Conservation (phyloP, 2,888 invertebrate species). For the Nomada fucata region DNA sequence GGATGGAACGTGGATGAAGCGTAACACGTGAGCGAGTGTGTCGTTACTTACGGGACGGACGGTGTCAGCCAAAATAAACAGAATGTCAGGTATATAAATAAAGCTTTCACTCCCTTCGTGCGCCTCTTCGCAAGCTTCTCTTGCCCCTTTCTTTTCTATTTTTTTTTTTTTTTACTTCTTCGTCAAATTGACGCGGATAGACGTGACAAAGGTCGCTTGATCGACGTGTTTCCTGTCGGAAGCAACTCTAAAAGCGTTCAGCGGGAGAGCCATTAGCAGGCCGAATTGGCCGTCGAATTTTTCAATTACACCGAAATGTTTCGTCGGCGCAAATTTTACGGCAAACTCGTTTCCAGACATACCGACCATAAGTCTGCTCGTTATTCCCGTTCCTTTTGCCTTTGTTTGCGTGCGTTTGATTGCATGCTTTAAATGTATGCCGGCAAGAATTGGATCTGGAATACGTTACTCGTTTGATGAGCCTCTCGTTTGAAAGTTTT, state of each 20-base stretch:
- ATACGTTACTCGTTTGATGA: constrained; percentile 10
- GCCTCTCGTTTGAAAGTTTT: constrained; percentile 11
- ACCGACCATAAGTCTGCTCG: not conserved
- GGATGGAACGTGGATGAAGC: constrained; percentile 56
- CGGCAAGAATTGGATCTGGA: not conserved
- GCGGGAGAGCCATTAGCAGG: constrained; percentile 45
- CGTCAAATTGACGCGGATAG: constrained; percentile 37
- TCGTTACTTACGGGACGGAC: constrained; percentile 58
- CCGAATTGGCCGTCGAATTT: constrained; percentile 1
- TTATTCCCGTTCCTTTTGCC: not conserved
- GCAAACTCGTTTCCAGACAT: no score
- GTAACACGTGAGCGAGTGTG: constrained; percentile 51
- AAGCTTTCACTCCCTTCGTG: constrained; percentile 75
- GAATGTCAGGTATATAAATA: constrained; percentile 83
- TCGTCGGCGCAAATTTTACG: not conserved
- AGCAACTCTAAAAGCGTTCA: constrained; percentile 60
- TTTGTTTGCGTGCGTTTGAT: not conserved
- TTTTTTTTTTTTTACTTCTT: constrained; percentile 13
- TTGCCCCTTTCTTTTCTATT: constrained; percentile 32
- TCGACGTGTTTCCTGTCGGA: constrained; percentile 63
- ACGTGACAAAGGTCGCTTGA: constrained; percentile 55
- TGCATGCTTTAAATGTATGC: constrained; percentile 3
- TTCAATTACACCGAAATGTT: not conserved
- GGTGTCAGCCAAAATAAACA: constrained; percentile 82
- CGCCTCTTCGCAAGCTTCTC: constrained; percentile 30